Conservation (phyloP, 2,888 invertebrate genomes). For the Mimas tiliae region DNA sequence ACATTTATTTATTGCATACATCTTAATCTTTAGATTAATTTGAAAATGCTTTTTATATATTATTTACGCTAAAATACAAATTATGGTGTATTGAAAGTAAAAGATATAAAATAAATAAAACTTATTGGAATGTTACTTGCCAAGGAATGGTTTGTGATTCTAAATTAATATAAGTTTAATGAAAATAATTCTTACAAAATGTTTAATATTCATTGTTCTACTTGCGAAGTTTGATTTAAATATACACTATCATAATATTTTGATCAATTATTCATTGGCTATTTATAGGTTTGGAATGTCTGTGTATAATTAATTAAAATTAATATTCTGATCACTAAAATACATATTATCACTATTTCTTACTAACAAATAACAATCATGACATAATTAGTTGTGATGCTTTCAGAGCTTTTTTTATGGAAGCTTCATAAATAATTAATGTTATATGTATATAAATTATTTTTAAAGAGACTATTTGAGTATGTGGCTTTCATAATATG, state of each 20-base stretch:
- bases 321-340: not conserved
- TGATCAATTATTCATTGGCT: not conserved
- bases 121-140: constrained; percentile 35
- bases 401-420: not conserved
- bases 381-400: not conserved
- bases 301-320: not conserved
- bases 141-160: constrained; percentile 35
- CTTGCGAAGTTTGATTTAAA: not conserved
- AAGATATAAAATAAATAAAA: not conserved
- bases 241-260: not conserved
- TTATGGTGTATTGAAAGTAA: not conserved
- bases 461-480: not conserved
- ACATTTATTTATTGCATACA: constrained; percentile 8
- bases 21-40: not conserved
- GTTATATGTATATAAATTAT: not conserved
- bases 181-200: not conserved
- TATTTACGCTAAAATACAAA: not conserved
- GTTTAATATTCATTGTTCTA: not conserved
- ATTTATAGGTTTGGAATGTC: not conserved
- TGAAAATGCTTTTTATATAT: not conserved
- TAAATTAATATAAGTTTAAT: not conserved
- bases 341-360: not conserved
- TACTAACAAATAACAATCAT: not conserved
- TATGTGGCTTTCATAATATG: not conserved
- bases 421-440: not conserved